Evolutionary conservation across 2,113 vertebrate species (phyloP).

Genomic region (Indri indri): DNA sequence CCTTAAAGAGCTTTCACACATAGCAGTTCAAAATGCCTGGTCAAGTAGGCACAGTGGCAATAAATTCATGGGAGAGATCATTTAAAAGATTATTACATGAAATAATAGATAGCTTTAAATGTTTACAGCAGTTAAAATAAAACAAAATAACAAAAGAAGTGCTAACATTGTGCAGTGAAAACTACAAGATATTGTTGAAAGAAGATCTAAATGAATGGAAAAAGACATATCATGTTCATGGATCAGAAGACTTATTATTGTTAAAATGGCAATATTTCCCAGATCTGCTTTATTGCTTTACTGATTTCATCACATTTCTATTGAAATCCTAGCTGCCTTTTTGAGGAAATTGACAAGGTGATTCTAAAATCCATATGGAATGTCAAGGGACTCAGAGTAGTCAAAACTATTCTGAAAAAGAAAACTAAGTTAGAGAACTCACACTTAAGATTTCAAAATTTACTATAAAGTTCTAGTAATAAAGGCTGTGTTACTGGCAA

Average conservation of each 20-base stretch:
- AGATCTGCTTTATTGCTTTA: background rate
- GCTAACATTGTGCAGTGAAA: background rate
- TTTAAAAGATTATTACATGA: background rate
- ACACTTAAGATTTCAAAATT: background rate
- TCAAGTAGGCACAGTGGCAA: background rate
- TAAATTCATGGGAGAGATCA: background rate
- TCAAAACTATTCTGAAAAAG: background rate
- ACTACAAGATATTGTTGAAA: background rate
- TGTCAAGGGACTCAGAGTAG: background rate
- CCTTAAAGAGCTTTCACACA: background rate
- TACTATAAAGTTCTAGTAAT: background rate
- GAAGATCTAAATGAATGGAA: background rate
- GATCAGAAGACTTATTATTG: background rate
- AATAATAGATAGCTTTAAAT: background rate
- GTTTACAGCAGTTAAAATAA: background rate
- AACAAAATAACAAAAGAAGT: background rate
- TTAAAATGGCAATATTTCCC: background rate
- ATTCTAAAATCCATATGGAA: background rate
- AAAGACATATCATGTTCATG: background rate
- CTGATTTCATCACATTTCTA: background rate
- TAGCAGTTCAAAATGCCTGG: background rate
- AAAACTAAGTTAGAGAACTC: background rate
- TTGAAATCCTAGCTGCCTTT: background rate
- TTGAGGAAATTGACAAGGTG: background rate
- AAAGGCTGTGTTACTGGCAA: background rate